Evolutionary conservation across 2,888 invertebrate genomes (phyloP), one percentile per base, ranked within the genome.

Genomic region (Zele albiditarsus): DNA sequence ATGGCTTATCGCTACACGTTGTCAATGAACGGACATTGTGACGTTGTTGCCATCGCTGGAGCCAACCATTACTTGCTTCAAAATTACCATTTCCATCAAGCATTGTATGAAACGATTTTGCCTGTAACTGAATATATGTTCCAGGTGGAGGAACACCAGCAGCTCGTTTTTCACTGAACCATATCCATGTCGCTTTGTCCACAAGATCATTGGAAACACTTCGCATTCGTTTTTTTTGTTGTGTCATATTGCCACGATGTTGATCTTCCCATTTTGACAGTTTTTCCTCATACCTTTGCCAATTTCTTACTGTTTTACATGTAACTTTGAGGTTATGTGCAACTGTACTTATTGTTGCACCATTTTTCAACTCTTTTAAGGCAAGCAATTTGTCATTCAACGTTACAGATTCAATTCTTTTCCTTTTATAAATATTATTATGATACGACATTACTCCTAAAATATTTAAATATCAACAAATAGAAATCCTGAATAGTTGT

Each of bases 221-320:
- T 53, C 53, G 53, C 53, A 53, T 53, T 53, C 53, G 12, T 53
- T 53, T 53, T 20, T 53, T 53, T 20, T n/a, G 53, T 14, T 53
- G 53, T 53, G 23, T 8, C 53, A 23, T 53, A 23, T 53, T 23
- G 10, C 23, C 53, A 1, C 23, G 20, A 23, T 53, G 53, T 2
- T 53, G 20, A 23, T 53, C 53, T n/a, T 20, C 23, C 53, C 53
- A 53, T 53, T 53, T 53, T 6, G 53, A 20, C 6, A 53, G 23
- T 53, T 53, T 53, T 3, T 53, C 53, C 23, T 53, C 53, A 53
- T 53, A 20, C 16, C 23, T 53, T 10, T 53, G 53, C 53, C 53
- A 53, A 20, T 53, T 53, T 23, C 23, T 8, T 23, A 53, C 53
- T 14, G 23, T 53, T 23, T 53, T 53, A 53, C 23, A 20, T 23